Conservation (phyloP, 92 coral and sea anemone species). For the Actinostola sp. region DNA sequence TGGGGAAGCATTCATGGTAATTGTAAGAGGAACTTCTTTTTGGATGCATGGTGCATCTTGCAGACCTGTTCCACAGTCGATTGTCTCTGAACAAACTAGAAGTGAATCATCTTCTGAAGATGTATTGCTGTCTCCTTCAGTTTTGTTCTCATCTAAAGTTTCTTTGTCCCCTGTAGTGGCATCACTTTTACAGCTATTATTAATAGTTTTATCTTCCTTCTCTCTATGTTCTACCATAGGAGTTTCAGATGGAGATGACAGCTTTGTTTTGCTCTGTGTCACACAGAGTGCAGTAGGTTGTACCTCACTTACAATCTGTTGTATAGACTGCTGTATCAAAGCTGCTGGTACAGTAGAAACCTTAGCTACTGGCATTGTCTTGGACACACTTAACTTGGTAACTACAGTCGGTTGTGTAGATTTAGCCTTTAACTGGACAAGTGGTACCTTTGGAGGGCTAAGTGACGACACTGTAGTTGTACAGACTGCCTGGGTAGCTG, state of each 20-base stretch:
- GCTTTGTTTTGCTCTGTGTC: background rate
- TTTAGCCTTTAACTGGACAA: conserved; percentile 32
- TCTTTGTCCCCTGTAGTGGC: conserved; percentile 1
- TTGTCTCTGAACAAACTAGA: conserved; percentile 83
- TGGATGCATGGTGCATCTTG: conserved; percentile 39
- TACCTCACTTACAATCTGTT: background rate
- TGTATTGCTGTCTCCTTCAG: conserved; percentile 67
- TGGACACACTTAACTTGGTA: conserved; percentile 11
- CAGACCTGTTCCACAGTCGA: conserved; percentile 59
- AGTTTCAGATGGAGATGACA: background rate
- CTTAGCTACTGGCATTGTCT: conserved; percentile 4
- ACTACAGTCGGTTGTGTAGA: conserved; percentile 18
- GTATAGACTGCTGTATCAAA: background rate
- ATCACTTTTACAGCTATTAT: background rate
- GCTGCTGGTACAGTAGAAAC: background rate
- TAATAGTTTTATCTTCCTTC: background rate
- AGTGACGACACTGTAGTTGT: conserved; percentile 59
- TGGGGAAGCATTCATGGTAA: background rate
- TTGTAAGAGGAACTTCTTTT: too few relatives aligned
- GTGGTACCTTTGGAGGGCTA: conserved; percentile 44
- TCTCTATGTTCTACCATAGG: background rate
- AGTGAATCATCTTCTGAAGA: conserved; percentile 84
- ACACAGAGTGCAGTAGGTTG: background rate
- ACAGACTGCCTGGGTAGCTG: conserved; percentile 58
- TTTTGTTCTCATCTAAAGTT: background rate